Evolutionary conservation across 2,888 invertebrate species (phyloP).

Genomic region (Resseliella maxima): DNA sequence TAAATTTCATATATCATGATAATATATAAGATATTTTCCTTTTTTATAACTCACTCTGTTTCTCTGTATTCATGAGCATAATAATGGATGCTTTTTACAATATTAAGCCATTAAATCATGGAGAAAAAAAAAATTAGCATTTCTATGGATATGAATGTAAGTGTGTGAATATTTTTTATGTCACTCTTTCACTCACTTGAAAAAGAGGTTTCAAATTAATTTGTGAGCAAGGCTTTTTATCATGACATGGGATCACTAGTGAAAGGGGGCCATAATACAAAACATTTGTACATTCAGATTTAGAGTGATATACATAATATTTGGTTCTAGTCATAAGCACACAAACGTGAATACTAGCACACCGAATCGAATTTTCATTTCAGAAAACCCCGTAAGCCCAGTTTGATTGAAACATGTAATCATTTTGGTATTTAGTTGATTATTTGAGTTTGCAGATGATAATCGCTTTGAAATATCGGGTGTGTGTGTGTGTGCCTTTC

Average conservation of each 20-base stretch:
- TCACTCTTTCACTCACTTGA: too few relatives aligned
- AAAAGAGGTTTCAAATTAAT: not conserved
- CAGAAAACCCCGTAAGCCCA: not conserved
- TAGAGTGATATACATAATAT: not conserved
- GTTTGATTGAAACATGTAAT: constrained; percentile 18
- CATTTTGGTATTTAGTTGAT: constrained; percentile 22
- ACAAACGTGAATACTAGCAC: not conserved
- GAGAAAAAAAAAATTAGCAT: not conserved
- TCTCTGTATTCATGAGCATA: not conserved
- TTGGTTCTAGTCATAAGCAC: not conserved
- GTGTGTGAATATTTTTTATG: not conserved
- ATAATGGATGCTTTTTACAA: not conserved
- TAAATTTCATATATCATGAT: not conserved
- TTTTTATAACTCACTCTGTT: not conserved
- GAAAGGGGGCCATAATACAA: too few relatives aligned
- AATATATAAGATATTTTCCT: too few relatives aligned
- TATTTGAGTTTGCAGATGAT: not conserved
- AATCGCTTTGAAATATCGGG: not conserved
- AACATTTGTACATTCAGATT: not conserved
- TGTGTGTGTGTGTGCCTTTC: not conserved
- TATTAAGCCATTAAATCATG: not conserved
- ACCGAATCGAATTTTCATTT: not conserved
- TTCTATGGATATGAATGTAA: not conserved
- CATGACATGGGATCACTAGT: not conserved
- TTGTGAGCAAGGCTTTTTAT: not conserved